phyloP scores from a whole-genome alignment of 2,797 vertebrate genomes.

The Gastrophryne carolinensis region DNA sequence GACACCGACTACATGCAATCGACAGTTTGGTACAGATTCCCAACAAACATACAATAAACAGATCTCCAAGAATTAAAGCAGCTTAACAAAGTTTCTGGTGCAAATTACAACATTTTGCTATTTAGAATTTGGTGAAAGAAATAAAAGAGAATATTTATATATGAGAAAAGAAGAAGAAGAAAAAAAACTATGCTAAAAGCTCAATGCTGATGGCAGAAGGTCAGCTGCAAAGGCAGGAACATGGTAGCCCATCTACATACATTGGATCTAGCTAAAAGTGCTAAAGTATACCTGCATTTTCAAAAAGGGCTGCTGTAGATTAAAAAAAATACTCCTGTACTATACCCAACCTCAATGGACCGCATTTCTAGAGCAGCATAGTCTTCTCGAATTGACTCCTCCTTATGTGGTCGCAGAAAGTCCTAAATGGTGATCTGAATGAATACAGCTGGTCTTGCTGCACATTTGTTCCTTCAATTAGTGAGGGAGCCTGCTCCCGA shows the following conservation, averaged over 20 bases:
- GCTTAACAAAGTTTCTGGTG: constrained; percentile 73
- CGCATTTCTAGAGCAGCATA: too few species aligned
- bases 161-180: background rate
- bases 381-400: too few species aligned
- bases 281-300: constrained; percentile 48
- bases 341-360: too few species aligned
- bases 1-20: constrained; percentile 86
- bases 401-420: too few species aligned
- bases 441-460: too few species aligned
- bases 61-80: constrained; percentile 70
- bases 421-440: too few species aligned
- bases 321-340: too few species aligned
- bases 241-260: constrained; percentile 58
- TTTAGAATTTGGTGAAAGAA: constrained; percentile 69
- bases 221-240: constrained; percentile 62
- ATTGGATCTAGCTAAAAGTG: constrained; percentile 58
- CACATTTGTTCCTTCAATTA: too few species aligned
- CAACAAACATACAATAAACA: constrained; percentile 75
- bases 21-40: constrained; percentile 76
- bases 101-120: constrained; percentile 72
- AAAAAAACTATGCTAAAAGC: constrained; percentile 65
- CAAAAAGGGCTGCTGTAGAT: background rate
- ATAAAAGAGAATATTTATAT: constrained; percentile 49
- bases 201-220: constrained; percentile 56
- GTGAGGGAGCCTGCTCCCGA: too few species aligned